A percentile compares a stretch with the other conserved stretches of the same genome.
Evolutionary conservation across 2,888 invertebrate species (phyloP).

Genomic region (Melinaea marsaeus): DNA sequence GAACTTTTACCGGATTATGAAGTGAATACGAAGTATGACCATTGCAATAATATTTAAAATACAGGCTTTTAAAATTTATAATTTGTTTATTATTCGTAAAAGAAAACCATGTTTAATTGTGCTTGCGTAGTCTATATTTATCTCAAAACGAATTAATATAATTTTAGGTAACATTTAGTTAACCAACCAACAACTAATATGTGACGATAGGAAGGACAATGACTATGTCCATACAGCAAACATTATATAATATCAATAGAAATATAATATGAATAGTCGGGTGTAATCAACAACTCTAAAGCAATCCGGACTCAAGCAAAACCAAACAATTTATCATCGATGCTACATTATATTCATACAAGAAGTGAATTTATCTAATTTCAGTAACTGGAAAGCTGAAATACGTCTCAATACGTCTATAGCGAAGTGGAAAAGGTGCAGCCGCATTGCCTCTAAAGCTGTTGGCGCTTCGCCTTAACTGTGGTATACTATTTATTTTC

Average conservation of each 20-base stretch:
- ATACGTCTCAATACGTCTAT: constrained; percentile 26
- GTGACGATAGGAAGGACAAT: too few relatives aligned
- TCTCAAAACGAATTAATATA: too few relatives aligned
- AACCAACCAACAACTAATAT: too few relatives aligned
- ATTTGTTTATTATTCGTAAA: background rate
- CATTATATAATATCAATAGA: too few relatives aligned
- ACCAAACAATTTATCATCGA: constrained; percentile 13
- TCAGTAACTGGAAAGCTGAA: constrained; percentile 27
- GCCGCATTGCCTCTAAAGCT: too few relatives aligned
- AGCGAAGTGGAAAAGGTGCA: too few relatives aligned
- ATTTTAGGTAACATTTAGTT: too few relatives aligned
- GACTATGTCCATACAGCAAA: too few relatives aligned
- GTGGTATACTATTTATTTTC: too few relatives aligned
- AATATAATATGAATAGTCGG: background rate
- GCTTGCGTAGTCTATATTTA: too few relatives aligned
- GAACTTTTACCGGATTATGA: constrained; percentile 17
- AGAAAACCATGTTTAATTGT: background rate
- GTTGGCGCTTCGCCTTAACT: too few relatives aligned
- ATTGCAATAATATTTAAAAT: constrained; percentile 6
- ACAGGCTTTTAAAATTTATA: constrained; percentile 7
- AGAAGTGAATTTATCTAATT: constrained; percentile 24
- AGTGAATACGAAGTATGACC: constrained; percentile 20
- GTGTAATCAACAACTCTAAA: constrained; percentile 7
- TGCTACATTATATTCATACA: constrained; percentile 1
- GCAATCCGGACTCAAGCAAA: constrained; percentile 8